A percentile compares a stretch with the other conserved stretches of the same genome.
These are phyloP conservation scores for Morpho achilles DNA, from an alignment of 2,888 invertebrate genomes.

Conservation along the genomic window DNA sequence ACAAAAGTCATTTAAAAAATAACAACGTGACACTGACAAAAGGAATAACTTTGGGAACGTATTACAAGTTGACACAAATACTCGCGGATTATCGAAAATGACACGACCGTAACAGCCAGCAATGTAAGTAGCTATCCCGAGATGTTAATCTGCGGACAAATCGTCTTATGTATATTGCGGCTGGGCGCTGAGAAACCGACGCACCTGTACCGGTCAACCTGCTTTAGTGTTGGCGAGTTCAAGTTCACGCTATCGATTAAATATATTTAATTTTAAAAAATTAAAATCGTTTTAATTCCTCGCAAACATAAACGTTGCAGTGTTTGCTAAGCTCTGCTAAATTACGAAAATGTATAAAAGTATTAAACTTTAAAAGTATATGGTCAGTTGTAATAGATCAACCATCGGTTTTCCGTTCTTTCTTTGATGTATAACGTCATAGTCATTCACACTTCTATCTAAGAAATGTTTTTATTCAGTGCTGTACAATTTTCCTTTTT, in stretches of 20 bases:
- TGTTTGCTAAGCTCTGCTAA: too few species aligned
- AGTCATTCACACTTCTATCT: too few species aligned
- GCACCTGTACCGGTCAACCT: constrained; percentile 71
- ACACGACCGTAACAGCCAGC: constrained; percentile 26
- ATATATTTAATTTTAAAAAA: not conserved
- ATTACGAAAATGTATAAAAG: too few species aligned
- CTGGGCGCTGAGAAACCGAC: constrained; percentile 63
- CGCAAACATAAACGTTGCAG: too few species aligned
- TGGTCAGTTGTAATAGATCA: too few species aligned
- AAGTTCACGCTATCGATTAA: constrained; percentile 25
- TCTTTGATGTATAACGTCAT: too few species aligned
- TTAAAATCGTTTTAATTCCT: too few species aligned
- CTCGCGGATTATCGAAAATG: constrained; percentile 29
- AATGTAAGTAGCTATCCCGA: constrained; percentile 30
- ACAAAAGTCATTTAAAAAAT: constrained; percentile 4
- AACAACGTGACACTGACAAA: not conserved
- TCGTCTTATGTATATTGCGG: constrained; percentile 48
- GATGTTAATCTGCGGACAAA: constrained; percentile 51
- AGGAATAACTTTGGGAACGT: constrained; percentile 9
- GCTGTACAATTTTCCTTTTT: too few species aligned
- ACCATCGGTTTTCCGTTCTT: too few species aligned
- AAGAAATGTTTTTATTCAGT: too few species aligned
- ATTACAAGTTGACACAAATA: constrained; percentile 22
- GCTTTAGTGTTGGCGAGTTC: constrained; percentile 41
- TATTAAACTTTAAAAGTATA: too few species aligned